These are phyloP conservation scores for Trichosurus vulpecula DNA, from an alignment of 2,797 vertebrate species.

Conservation along the genomic window DNA sequence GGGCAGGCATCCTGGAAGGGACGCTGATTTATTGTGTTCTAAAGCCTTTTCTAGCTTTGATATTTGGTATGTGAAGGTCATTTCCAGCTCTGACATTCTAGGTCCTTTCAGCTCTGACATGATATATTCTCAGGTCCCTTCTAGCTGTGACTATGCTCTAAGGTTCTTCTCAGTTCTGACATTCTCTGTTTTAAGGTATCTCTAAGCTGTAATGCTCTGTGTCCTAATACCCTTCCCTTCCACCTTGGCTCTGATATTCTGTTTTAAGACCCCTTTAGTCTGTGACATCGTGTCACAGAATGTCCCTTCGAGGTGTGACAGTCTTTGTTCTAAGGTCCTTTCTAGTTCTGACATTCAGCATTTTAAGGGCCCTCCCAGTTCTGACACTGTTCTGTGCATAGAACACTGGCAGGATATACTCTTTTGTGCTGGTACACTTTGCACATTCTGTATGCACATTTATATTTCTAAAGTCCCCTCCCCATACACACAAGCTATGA, in stretches of 20 bases:
- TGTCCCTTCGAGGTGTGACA: background rate
- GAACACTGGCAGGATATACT: background rate
- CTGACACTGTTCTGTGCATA: background rate
- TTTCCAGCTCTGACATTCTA: background rate
- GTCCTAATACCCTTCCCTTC: background rate
- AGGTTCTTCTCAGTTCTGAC: background rate
- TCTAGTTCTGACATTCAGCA: background rate
- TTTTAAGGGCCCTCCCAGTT: background rate
- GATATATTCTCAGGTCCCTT: background rate
- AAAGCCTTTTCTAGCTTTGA: background rate
- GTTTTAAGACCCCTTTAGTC: background rate
- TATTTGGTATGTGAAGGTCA: background rate
- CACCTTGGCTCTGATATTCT: background rate
- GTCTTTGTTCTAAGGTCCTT: background rate
- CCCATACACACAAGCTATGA: background rate
- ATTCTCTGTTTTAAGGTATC: background rate
- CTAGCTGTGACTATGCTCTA: background rate
- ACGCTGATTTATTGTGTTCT: background rate
- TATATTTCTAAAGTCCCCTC: background rate
- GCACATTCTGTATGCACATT: background rate
- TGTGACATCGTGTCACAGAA: too few species aligned
- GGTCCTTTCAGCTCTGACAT: background rate
- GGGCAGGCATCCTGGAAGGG: too few species aligned
- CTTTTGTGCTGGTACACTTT: background rate
- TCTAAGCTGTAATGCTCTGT: background rate